Conservation (phyloP, 2,888 invertebrate species). For the Sarcophaga variegata region DNA sequence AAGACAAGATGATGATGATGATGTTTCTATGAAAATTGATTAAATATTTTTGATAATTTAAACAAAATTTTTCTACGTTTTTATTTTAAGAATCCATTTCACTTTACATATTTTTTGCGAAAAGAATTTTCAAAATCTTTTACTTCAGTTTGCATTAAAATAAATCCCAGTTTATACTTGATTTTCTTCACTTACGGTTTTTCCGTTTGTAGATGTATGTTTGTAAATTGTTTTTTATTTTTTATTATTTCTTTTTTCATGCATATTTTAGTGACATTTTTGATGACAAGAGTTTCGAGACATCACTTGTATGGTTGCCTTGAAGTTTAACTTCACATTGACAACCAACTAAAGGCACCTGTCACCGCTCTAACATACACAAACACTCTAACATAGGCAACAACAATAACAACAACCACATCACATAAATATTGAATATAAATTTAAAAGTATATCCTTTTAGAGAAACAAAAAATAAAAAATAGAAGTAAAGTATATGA, state of each 20-base stretch:
- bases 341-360: conserved; percentile 66
- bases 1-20: no score
- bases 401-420: neutral
- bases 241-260: conserved; percentile 74
- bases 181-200: no score
- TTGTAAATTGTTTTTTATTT: conserved; percentile 31
- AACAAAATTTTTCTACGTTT: no score
- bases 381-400: neutral
- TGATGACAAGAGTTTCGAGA: conserved; percentile 76
- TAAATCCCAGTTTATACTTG: no score
- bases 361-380: conserved; percentile 45
- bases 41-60: no score
- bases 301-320: conserved; percentile 40
- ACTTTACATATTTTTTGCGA: no score
- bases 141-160: no score
- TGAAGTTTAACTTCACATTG: conserved; percentile 57
- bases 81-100: no score
- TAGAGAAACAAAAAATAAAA: neutral
- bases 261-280: conserved; percentile 79
- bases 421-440: conserved; percentile 45
- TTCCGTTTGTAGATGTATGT: neutral
- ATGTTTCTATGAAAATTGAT: no score
- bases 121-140: no score
- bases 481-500: conserved; percentile 30
- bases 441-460: neutral